Conservation (phyloP, 2,888 invertebrate species). For the Cancer borealis region DNA sequence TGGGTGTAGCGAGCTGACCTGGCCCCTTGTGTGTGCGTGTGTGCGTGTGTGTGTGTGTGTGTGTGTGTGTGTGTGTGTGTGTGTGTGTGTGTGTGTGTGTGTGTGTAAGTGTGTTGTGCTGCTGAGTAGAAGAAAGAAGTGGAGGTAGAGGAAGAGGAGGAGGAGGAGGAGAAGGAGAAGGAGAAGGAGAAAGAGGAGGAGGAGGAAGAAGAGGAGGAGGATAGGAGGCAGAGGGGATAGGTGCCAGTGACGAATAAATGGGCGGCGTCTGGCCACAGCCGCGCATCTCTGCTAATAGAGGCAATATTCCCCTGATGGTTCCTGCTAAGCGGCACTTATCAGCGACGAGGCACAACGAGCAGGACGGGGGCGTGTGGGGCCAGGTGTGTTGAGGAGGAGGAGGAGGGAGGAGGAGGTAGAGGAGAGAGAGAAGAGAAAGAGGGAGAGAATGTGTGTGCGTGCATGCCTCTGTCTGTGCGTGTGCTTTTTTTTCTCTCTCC, state of each 20-base stretch:
- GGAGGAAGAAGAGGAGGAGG: not conserved
- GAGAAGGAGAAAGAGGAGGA: not conserved
- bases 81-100: constrained; percentile 32
- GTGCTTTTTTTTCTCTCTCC: not conserved
- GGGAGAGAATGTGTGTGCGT: not conserved
- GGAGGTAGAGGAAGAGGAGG: not conserved
- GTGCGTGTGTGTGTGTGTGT: constrained; percentile 55
- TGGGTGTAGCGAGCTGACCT: not conserved
- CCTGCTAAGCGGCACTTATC: constrained; percentile 41
- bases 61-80: constrained; percentile 47
- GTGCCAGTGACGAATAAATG: constrained; percentile 38
- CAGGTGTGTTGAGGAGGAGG: not conserved
- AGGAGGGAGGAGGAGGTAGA: not conserved
- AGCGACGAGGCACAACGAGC: not conserved
- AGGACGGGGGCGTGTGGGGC: constrained; percentile 15
- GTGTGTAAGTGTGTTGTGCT: not conserved
- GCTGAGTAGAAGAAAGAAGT: not conserved
- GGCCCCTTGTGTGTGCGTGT: not conserved
- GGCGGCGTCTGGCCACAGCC: constrained; percentile 28
- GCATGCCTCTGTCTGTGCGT: not conserved
- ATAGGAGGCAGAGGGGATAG: not conserved
- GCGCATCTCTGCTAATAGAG: constrained; percentile 41
- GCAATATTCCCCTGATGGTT: constrained; percentile 41
- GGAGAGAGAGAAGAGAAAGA: not conserved
- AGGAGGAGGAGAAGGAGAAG: not conserved